These are phyloP conservation scores for Alca torda DNA, from an alignment of 2,797 vertebrate species.

Conservation along the genomic window DNA sequence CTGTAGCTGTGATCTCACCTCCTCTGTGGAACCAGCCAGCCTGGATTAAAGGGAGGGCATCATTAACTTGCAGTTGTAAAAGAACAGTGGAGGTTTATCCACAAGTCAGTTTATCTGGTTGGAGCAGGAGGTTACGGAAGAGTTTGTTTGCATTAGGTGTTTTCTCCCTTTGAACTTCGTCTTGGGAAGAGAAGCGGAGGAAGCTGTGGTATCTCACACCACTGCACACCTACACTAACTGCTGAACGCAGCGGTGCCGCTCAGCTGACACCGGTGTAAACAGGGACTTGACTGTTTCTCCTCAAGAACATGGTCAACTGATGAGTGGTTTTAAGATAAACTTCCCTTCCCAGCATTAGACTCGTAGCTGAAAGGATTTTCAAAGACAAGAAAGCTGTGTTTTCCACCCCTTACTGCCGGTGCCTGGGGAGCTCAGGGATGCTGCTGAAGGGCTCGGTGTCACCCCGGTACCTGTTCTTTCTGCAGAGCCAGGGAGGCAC, in stretches of 20 bases:
- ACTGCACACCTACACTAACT: not conserved
- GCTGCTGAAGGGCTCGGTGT: not conserved
- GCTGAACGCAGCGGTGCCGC: not conserved
- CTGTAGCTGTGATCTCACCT: not conserved
- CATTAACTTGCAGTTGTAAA: not conserved
- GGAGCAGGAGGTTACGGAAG: not conserved
- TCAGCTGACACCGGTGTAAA: not conserved
- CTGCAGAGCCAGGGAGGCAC: not conserved
- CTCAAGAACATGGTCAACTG: not conserved
- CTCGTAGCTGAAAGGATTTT: not conserved
- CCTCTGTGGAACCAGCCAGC: not conserved
- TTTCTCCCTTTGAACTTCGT: slow-evolving; percentile 19
- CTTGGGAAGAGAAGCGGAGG: slow-evolving; percentile 1
- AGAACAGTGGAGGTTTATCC: not conserved
- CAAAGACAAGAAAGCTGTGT: not conserved
- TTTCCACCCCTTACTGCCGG: not conserved
- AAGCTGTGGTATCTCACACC: not conserved
- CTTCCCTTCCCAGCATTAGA: not conserved
- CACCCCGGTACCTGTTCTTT: not conserved
- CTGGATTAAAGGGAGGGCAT: not conserved
- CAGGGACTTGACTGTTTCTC: not conserved
- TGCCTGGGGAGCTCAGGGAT: not conserved
- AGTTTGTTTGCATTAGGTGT: not conserved
- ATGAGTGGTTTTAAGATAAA: not conserved
- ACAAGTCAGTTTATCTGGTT: not conserved